Percentiles rank a stretch among this genome's conserved stretches.
Conservation (phyloP, 2,113 vertebrate genomes). For the Colius striatus region DNA sequence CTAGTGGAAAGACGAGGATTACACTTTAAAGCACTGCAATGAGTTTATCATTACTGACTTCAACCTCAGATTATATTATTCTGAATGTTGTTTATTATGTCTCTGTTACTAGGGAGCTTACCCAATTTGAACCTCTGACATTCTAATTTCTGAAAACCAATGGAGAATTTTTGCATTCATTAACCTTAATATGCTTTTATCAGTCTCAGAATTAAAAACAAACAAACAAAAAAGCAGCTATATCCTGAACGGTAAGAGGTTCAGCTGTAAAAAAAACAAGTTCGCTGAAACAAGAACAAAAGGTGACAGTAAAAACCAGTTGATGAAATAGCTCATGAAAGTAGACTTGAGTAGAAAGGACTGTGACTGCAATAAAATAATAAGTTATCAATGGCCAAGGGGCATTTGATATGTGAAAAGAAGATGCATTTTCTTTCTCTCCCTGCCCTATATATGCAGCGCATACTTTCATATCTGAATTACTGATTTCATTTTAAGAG, state of each 20-base stretch:
- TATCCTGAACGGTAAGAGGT: not conserved
- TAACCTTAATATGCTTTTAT: constrained; percentile 59
- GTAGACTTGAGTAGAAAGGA: not conserved
- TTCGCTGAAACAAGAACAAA: constrained; percentile 1
- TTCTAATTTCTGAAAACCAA: constrained; percentile 33
- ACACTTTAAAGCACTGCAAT: constrained; percentile 4
- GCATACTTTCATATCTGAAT: not conserved
- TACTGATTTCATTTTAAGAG: not conserved
- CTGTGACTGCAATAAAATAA: constrained; percentile 17
- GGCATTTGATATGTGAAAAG: not conserved
- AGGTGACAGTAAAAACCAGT: not conserved
- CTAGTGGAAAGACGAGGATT: not conserved
- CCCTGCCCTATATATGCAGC: not conserved
- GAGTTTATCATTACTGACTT: constrained; percentile 34
- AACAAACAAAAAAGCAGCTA: constrained; percentile 2
- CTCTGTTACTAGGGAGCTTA: constrained; percentile 23
- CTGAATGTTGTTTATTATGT: constrained; percentile 41
- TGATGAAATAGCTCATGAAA: constrained; percentile 25
- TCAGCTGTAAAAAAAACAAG: not conserved
- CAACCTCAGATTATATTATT: constrained; percentile 10
- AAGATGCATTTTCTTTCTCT: not conserved
- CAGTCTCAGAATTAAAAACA: constrained; percentile 14
- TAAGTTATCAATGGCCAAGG: constrained; percentile 9
- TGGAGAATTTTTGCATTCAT: constrained; percentile 47
- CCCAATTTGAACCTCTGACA: constrained; percentile 24